phyloP scores from a whole-genome alignment of 2,113 vertebrate species.

The Climacteris rufus region DNA sequence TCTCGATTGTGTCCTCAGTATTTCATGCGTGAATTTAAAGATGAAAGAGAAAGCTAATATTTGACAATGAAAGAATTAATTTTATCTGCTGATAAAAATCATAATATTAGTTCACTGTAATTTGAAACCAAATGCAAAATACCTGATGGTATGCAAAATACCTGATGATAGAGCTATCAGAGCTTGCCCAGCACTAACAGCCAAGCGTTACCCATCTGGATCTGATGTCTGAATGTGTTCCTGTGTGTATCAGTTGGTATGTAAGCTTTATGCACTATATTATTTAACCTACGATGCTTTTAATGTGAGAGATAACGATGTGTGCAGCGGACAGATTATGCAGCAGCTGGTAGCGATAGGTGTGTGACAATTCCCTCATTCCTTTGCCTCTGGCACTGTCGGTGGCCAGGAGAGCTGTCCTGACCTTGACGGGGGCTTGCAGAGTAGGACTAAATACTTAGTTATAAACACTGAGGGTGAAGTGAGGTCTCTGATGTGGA shows the following conservation, averaged over 20 bases:
- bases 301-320: conserved; percentile 44
- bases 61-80: conserved; percentile 59
- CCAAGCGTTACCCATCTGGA: neutral
- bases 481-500: neutral
- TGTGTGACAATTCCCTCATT: neutral
- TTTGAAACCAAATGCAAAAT: conserved; percentile 37
- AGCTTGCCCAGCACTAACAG: conserved; percentile 47
- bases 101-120: conserved; percentile 41
- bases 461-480: neutral
- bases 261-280: neutral
- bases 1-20: neutral
- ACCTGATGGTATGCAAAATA: neutral
- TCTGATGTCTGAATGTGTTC: neutral
- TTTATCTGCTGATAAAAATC: conserved; percentile 45
- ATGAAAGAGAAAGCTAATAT: conserved; percentile 2
- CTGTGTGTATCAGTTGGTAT: neutral
- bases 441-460: neutral
- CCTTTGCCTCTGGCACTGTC: neutral
- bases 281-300: neutral
- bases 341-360: neutral
- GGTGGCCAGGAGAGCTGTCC: neutral
- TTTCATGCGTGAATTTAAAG: conserved; percentile 25
- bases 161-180: conserved; percentile 35
- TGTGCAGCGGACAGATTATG: conserved; percentile 9
- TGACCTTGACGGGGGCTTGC: neutral